Base-by-base conservation (phyloP, 2,113 vertebrate species). In the Charadrius vociferus region DNA sequence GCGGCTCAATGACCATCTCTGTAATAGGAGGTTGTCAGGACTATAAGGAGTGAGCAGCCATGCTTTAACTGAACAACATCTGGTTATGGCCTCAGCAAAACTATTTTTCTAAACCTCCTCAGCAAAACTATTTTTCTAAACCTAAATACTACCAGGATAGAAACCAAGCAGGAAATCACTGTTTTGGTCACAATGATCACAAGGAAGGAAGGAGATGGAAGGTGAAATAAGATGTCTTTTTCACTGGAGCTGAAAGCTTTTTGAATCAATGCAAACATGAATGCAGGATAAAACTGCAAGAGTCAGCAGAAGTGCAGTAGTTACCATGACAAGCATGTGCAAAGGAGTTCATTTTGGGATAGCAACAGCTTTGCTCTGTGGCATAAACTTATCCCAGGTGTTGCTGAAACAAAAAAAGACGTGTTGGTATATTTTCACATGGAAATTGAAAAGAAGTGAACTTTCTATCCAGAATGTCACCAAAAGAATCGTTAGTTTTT, bases 1-100 rank as follows among this genome's bases (percentile, higher is more conserved):
- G 62, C 1, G 1, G 19, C n/a, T 75, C 17, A 1, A 0, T 30
- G 52, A 19, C 56, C 23, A 24, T 50, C n/a, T 71, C 73, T 59
- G 72, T 78, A 77, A 70, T 4, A 90, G 29, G n/a, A 83, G 36
- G 23, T 29, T 80, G 27, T 66, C 82, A 86, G 75, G 37, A 74
- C 12, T 29, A 62, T 45, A 70, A 47, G 37, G 5, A 67, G 43
- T 8, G 22, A 73, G 18, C 30, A 82, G 41, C 21, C 0, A 0
- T 41, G 22, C 21, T 59, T 74, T 11, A 70, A 59, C 19, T 74
- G 45, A 88, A 39, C 21, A 80, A 10, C 71, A 63, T 55, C 86
- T 79, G 86, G 20, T 73, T 59, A 47, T 43, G 41, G 50, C 19
- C 65, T 86, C 39, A 66, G 62, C 13, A 84, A 78, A 81, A 84